Evolutionary conservation across 2,888 invertebrate genomes (phyloP).

Genomic region (Chymomyza fuscimana): DNA sequence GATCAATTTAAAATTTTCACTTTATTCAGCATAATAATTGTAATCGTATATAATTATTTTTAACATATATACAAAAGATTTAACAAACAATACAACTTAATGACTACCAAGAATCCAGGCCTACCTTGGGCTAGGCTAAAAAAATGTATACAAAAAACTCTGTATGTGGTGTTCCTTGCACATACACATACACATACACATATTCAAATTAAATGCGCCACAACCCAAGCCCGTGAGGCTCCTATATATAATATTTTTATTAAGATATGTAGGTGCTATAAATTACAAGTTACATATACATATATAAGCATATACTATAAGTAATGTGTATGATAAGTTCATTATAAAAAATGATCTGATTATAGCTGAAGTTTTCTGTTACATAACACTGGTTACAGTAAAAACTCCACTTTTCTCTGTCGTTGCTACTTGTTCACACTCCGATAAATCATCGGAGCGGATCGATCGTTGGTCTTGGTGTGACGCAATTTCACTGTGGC

Average conservation of each 20-base stretch:
- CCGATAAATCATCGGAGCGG: conserved; percentile 85
- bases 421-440: conserved; percentile 75
- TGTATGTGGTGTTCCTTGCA: neutral
- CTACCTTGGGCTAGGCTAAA: conserved; percentile 20
- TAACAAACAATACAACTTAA: conserved; percentile 71
- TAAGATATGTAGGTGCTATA: conserved; percentile 17
- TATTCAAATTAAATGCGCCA: neutral
- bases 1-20: neutral
- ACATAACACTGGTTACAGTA: conserved; percentile 34
- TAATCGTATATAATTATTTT: conserved; percentile 2
- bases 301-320: neutral
- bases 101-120: conserved; percentile 66
- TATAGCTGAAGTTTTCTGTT: conserved; percentile 35
- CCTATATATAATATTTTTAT: conserved; percentile 6
- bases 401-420: conserved; percentile 68
- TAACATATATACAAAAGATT: conserved; percentile 30
- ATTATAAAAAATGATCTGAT: neutral
- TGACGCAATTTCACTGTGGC: conserved; percentile 93
- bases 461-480: conserved; percentile 92
- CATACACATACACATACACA: neutral
- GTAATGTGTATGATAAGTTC: neutral
- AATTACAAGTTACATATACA: conserved; percentile 23
- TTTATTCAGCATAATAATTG: neutral
- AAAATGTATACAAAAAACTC: conserved; percentile 31
- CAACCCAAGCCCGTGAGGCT: conserved; percentile 9